Conservation (phyloP, 2,113 vertebrate species). For the Poeciliopsis turrubarensis region DNA sequence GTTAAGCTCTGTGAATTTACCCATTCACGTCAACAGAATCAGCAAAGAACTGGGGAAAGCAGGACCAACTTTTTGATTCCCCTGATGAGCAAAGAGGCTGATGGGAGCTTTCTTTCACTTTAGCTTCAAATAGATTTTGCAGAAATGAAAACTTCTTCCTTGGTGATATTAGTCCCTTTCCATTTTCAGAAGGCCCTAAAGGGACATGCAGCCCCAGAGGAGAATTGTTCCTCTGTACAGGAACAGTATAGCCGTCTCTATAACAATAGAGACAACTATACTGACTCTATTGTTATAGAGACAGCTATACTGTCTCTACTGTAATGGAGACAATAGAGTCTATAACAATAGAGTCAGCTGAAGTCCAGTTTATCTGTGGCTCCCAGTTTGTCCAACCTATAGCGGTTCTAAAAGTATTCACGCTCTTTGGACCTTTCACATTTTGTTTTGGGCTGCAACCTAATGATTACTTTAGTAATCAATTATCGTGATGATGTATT, state of each 20-base stretch:
- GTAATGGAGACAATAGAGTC: no score
- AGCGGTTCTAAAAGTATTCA: background rate
- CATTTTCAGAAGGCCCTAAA: background rate
- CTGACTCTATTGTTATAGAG: no score
- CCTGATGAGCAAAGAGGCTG: background rate
- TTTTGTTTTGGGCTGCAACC: no score
- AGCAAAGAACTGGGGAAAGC: background rate
- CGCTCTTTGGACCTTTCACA: background rate
- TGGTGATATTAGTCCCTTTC: background rate
- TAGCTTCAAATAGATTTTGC: background rate
- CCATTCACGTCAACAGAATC: background rate
- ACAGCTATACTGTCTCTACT: no score
- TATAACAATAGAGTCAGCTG: background rate
- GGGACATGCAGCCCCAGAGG: background rate
- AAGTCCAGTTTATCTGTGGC: background rate
- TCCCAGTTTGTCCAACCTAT: background rate
- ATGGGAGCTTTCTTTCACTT: background rate
- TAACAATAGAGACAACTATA: background rate
- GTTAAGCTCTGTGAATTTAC: background rate
- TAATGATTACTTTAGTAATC: no score
- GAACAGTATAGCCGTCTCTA: background rate
- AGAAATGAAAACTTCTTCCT: background rate
- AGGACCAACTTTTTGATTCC: background rate
- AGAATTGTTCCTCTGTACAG: background rate
- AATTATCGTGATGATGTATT: no score